Evolutionary conservation across 2,113 vertebrate genomes (phyloP), one percentile per base, ranked within the genome.

Genomic region (Pavo muticus): DNA sequence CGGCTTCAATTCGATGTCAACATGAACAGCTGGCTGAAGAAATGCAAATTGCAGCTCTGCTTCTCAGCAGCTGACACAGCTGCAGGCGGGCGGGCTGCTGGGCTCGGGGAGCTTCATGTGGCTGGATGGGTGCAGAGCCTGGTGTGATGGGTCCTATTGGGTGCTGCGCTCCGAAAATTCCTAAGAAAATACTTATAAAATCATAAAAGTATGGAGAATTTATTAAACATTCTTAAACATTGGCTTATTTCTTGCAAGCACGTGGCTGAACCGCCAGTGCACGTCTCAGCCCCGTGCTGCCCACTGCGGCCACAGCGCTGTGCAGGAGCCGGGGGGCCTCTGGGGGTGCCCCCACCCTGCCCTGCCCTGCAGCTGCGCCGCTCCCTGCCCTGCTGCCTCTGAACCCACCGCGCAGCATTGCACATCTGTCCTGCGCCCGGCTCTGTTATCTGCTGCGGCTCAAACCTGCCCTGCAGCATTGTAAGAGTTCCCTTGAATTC

Each of bases 381-480:
- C 61, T 29, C 61, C 61, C 61, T 64, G 37, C 61, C 61, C 61
- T 42, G 74, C 63, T 39, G 30, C 29, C 69, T 61, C 76, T 39
- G 4, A 14, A 90, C 92, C 75, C 29, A 74, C 87, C 42, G 13
- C 1, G 0, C 69, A 44, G 79, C 85, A 59, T 71, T 32, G 83
- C 74, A 1, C 90, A 52, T 76, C 89, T n/a, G 39, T 71, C 80
- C 72, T 30, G 70, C 10, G 1, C 42, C 87, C 6, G 9, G 48
- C 67, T 64, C 67, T 64, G 67, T 64, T 52, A 14, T 59, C 75
- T 40, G 48, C 87, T 1, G 74, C 15, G 9, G n/a, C 94, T 83
- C 92, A 44, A 93, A 96, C 92, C 95, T 88, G 93, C 95, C 96
- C 90, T 61, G 94, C 95, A 93, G 94, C 94, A 88, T 84, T 93